Evolutionary conservation across 2,888 invertebrate species (phyloP), one percentile per base, ranked within the genome.

Genomic region (Dimorphilus gyrociliatus): DNA sequence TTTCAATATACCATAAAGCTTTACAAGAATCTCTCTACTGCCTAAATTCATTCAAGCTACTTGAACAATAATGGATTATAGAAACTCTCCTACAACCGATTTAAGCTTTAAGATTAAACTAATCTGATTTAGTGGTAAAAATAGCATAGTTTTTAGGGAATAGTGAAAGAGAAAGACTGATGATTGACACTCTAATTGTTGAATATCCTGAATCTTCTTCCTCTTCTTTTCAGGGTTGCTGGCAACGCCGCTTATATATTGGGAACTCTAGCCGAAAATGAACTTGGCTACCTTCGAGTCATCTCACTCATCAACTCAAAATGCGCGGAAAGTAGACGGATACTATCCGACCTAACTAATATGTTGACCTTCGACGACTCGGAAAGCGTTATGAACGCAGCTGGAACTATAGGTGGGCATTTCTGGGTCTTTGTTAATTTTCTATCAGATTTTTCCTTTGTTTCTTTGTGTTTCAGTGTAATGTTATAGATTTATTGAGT

Each of bases 351-450:
- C 37, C 47, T 61, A 27, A 53, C 54, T 3, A 41, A 42, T 17
- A 53, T 61, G 55, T 40, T 61, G 36, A 48, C 47, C 16, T 54
- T 54, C 36, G 47, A 53, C 36, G 60, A 60, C 38, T 37, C 55
- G 0, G 61, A 61, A 40, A 55, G 54, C 40, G 57, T 60, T n/a
- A 58, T 61, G 60, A 61, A 61, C 44, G 59, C 59, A 16, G 60
- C 60, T 4, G 60, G 61, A 4, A 60, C 60, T 10, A 51, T 61
- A 43, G 61, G 43, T 29, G 25, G 6, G 7, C 7, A n/a, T 14
- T 12, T n/a, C n/a, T 21, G n/a, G 8, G n/a, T 8, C n/a, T n/a
- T 10, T 10, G n/a, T 21, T n/a, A 10, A 10, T 21, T n/a, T 21
- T 8, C 21, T 21, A 21, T n/a, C 21, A 8, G 8, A 16, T 29